phyloP scores from a whole-genome alignment of 2,888 invertebrate species.

The Dasysyrphus tricinctus region DNA sequence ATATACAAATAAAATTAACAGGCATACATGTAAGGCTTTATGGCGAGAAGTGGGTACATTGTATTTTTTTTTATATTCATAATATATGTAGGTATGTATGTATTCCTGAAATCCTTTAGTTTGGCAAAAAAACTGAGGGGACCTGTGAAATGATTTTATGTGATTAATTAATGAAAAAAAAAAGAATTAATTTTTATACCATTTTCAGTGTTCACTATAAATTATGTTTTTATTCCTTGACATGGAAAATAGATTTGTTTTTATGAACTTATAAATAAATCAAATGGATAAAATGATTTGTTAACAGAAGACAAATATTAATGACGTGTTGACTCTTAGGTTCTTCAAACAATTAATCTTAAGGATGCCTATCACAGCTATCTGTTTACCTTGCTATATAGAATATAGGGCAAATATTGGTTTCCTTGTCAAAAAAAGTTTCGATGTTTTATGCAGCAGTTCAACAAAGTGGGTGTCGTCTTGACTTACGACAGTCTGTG shows the following conservation, averaged over 20 bases:
- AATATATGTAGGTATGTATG: not conserved
- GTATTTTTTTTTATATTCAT: not conserved
- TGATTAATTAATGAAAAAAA: conserved; percentile 34
- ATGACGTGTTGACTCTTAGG: too few relatives aligned
- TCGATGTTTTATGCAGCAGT: too few relatives aligned
- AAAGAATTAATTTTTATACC: not conserved
- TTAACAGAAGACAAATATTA: not conserved
- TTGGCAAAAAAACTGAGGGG: not conserved
- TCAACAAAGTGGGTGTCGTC: too few relatives aligned
- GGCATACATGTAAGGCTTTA: conserved; percentile 62
- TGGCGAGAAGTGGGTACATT: conserved; percentile 21
- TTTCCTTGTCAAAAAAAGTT: too few relatives aligned
- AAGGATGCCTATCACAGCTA: too few relatives aligned
- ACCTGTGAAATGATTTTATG: conserved; percentile 13
- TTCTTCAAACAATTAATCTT: not conserved
- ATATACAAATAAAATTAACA: conserved; percentile 64
- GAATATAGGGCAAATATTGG: too few relatives aligned
- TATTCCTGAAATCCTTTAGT: conserved; percentile 3
- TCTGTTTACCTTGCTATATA: too few relatives aligned
- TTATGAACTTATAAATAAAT: not conserved
- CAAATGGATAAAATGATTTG: not conserved
- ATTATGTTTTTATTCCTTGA: not conserved
- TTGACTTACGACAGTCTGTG: too few relatives aligned
- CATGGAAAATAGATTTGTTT: not conserved
- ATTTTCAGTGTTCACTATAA: not conserved